Percentiles rank a stretch among this genome's conserved stretches.
These are phyloP conservation scores for Cremastobaeus sp. DNA, from an alignment of 2,888 invertebrate species.

Conservation along the genomic window DNA sequence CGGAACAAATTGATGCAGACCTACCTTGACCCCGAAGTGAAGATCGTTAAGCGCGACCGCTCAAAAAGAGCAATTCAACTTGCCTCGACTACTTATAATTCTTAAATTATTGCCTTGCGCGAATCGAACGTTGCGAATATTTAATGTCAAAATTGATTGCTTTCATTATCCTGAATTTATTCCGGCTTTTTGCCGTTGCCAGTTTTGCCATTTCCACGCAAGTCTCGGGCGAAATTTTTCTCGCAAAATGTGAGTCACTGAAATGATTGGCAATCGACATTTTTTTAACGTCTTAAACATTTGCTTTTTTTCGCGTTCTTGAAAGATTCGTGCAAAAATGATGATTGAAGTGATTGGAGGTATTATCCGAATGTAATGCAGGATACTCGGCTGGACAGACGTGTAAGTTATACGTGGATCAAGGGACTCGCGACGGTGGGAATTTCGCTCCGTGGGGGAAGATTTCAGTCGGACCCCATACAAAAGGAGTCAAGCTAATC, in stretches of 20 bases:
- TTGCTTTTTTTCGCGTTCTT: too few species aligned
- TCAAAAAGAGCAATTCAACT: slow-evolving; percentile 50
- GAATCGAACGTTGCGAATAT: slow-evolving; percentile 30
- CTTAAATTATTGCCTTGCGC: slow-evolving; percentile 48
- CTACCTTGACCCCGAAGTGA: slow-evolving; percentile 73
- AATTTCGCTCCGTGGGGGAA: slow-evolving; percentile 66
- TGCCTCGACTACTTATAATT: slow-evolving; percentile 54
- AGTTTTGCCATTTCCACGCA: not conserved
- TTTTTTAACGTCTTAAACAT: too few species aligned
- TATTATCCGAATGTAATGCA: slow-evolving; percentile 54
- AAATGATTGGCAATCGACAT: too few species aligned
- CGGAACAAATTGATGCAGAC: slow-evolving; percentile 60
- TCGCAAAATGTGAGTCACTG: too few species aligned
- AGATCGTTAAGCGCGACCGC: slow-evolving; percentile 49
- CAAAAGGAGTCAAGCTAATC: slow-evolving; percentile 72
- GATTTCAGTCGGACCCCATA: slow-evolving; percentile 56
- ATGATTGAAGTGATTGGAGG: slow-evolving; percentile 57
- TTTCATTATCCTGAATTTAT: slow-evolving; percentile 6
- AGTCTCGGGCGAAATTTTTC: too few species aligned
- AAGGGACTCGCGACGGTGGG: slow-evolving; percentile 67
- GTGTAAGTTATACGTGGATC: slow-evolving; percentile 57
- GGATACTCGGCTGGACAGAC: slow-evolving; percentile 44
- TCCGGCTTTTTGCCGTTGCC: too few species aligned
- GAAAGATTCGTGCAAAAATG: too few species aligned
- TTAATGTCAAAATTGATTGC: slow-evolving; percentile 50